Percentiles rank a stretch among this genome's conserved stretches.
These are phyloP conservation scores for Equus quagga DNA, from an alignment of 2,113 vertebrate species.

Conservation along the genomic window DNA sequence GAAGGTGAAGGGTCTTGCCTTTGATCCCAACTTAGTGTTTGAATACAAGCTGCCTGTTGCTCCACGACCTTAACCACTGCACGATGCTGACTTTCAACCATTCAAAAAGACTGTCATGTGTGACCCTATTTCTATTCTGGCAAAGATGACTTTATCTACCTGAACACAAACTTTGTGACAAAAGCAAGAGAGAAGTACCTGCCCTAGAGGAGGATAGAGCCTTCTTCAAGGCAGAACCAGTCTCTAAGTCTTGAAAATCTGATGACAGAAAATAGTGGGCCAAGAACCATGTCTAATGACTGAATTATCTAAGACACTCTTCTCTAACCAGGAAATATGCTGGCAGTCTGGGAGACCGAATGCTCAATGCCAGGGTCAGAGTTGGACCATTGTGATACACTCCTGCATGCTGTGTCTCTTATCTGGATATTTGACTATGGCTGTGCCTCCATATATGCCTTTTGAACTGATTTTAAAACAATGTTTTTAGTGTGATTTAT, in stretches of 20 bases:
- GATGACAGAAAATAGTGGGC: neutral
- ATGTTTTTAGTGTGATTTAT: neutral
- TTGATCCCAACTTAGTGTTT: neutral
- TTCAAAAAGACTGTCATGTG: rapidly evolving
- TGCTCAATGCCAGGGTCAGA: neutral
- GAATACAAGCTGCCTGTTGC: neutral
- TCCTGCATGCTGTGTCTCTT: rapidly evolving
- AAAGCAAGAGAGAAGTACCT: neutral
- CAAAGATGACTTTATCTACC: neutral
- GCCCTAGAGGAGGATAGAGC: neutral
- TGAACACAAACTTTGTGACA: neutral
- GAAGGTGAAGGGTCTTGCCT: neutral
- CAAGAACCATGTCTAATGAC: neutral
- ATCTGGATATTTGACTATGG: neutral
- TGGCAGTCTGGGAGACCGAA: neutral
- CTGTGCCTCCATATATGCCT: neutral
- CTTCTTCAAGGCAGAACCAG: neutral
- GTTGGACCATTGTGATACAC: rapidly evolving
- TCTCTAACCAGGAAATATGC: neutral
- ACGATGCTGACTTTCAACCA: neutral
- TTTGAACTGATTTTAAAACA: neutral
- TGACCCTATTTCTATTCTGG: neutral
- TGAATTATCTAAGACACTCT: neutral
- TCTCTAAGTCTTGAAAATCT: neutral
- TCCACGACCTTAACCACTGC: neutral